These are phyloP conservation scores for Acromyrmex echinatior DNA, from an alignment of 1,140 invertebrate genomes.

Conservation along the genomic window DNA sequence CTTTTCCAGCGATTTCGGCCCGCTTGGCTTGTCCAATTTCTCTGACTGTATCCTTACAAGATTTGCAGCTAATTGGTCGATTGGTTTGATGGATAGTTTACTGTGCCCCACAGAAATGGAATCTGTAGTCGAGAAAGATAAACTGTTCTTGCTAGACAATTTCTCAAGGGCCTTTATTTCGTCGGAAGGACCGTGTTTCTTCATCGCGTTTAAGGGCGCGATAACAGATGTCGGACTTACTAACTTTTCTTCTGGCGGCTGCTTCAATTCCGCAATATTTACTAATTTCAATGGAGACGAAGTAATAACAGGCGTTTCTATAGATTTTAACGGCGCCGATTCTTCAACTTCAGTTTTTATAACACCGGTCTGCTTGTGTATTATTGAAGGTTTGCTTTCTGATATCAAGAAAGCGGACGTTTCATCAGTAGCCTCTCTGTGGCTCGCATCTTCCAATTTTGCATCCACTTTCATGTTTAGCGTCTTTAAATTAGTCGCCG, in stretches of 20 bases:
- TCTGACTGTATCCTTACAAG: slow-evolving; percentile 83
- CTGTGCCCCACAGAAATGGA: slow-evolving; percentile 66
- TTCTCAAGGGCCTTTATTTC: slow-evolving; percentile 75
- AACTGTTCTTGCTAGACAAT: slow-evolving; percentile 65
- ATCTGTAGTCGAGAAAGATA: slow-evolving; percentile 69
- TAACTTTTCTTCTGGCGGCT: slow-evolving; percentile 71
- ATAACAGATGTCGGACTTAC: slow-evolving; percentile 41
- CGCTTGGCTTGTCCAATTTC: slow-evolving; percentile 82
- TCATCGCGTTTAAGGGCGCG: slow-evolving; percentile 50
- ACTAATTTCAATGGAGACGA: slow-evolving; percentile 80
- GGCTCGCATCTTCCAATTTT: slow-evolving; percentile 21
- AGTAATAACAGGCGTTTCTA: slow-evolving; percentile 83
- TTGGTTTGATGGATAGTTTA: slow-evolving; percentile 83
- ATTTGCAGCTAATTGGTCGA: slow-evolving; percentile 84
- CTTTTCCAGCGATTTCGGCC: slow-evolving; percentile 82
- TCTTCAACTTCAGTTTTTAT: slow-evolving; percentile 64
- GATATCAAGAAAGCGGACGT: not conserved
- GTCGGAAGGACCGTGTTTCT: slow-evolving; percentile 60
- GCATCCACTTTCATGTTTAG: slow-evolving; percentile 53
- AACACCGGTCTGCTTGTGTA: slow-evolving; percentile 47
- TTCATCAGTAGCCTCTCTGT: slow-evolving; percentile 46
- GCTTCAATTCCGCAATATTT: slow-evolving; percentile 77
- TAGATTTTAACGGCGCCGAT: slow-evolving; percentile 76
- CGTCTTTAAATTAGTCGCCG: slow-evolving; percentile 22
- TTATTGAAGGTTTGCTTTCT: slow-evolving; percentile 57